A percentile compares a stretch with the other conserved stretches of the same genome.
Conservation (phyloP, 1,140 invertebrate genomes). For the Eumeta japonica region DNA sequence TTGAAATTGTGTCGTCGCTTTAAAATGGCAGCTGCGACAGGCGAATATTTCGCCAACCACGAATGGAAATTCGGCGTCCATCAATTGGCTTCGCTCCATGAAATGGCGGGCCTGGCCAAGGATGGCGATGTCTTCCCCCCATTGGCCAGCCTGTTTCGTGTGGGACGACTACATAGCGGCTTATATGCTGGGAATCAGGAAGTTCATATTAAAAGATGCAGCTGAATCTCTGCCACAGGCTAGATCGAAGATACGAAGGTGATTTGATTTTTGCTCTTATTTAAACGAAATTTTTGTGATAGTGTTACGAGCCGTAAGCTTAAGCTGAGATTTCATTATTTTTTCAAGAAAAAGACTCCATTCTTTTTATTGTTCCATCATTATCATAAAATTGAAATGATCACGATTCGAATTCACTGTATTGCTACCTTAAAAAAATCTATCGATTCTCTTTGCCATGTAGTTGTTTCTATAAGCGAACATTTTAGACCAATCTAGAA, state of each 20-base stretch:
- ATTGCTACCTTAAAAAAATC: too few species aligned
- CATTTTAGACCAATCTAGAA: too few species aligned
- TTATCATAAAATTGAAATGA: neutral
- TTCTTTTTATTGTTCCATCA: neutral
- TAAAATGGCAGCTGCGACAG: slow-evolving; percentile 71
- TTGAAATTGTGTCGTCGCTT: slow-evolving; percentile 80
- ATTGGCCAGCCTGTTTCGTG: slow-evolving; percentile 31
- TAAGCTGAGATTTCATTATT: slow-evolving; percentile 2
- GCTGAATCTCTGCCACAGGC: slow-evolving; percentile 64
- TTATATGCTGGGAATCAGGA: slow-evolving; percentile 77
- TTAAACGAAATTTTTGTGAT: slow-evolving; percentile 3
- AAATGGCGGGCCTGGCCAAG: slow-evolving; percentile 57
- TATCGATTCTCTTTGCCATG: too few species aligned
- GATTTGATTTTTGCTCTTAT: slow-evolving; percentile 4
- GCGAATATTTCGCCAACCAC: slow-evolving; percentile 84
- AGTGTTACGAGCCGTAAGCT: neutral
- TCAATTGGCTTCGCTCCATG: slow-evolving; percentile 70
- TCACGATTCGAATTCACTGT: neutral
- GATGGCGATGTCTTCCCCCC: slow-evolving; percentile 62
- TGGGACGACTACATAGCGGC: slow-evolving; percentile 54
- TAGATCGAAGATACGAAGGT: slow-evolving; percentile 68
- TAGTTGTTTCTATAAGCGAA: too few species aligned
- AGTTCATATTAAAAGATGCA: slow-evolving; percentile 77
- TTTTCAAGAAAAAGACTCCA: neutral
- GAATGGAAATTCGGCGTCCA: slow-evolving; percentile 82